Conservation (phyloP, 2,113 vertebrate genomes). For the Raja brachyura region DNA sequence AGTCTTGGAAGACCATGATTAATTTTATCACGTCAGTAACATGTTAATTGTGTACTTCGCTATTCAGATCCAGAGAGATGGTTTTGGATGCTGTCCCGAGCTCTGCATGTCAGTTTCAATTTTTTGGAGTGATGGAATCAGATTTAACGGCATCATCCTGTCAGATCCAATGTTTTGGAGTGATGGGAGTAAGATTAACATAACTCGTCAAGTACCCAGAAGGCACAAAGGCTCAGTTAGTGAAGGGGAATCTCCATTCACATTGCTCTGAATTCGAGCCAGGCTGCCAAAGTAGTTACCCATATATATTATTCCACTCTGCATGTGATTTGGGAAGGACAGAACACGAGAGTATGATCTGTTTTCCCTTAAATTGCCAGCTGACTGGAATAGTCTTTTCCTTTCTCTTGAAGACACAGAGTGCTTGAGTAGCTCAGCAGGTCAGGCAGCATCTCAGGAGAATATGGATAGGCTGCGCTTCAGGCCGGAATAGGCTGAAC, state of each 20-base stretch:
- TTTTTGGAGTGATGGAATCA: neutral
- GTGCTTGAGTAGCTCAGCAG: too few species aligned
- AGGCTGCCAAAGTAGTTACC: neutral
- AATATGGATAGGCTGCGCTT: too few species aligned
- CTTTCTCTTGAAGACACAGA: too few species aligned
- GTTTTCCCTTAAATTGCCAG: neutral
- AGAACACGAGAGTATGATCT: neutral
- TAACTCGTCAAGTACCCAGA: neutral
- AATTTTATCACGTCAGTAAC: neutral
- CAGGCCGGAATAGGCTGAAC: too few species aligned
- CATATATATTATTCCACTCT: neutral
- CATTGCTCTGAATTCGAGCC: neutral
- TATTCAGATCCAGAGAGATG: neutral
- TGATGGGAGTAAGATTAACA: neutral
- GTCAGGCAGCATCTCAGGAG: too few species aligned
- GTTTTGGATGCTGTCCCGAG: neutral
- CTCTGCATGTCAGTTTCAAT: neutral
- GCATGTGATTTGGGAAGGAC: too few species aligned
- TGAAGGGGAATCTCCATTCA: neutral
- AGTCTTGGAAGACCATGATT: neutral
- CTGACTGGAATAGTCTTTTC: too few species aligned
- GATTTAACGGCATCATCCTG: neutral
- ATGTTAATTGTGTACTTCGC: neutral
- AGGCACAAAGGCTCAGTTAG: neutral
- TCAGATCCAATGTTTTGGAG: constrained; percentile 2